Base-by-base conservation (phyloP, 1,140 invertebrate genomes). In the Daktulosphaira vitifoliae region DNA sequence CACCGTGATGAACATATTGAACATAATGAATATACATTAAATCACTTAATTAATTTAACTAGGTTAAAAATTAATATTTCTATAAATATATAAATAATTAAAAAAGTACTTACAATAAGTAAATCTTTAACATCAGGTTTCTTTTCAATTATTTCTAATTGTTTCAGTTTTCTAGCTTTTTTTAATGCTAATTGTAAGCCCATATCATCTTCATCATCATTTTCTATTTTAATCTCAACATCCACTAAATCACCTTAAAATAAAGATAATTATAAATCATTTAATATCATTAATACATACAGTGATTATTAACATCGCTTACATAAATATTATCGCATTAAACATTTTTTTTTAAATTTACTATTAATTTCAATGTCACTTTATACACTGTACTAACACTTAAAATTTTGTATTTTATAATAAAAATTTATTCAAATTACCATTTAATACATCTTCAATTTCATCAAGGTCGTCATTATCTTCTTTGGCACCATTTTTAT, bases 191-290 rank as follows among this genome's bases (percentile, higher is more conserved):
- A 73, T 71, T 89, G 83, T 46, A 93, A 74, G 71, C 90, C 87
- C 48, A 85, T 73, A 67, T 89, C 83, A 64, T 92, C 86, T 67
- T 96, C 89, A 66, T 80, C 79, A 70, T 89, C 88, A 18, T 85
- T 71, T 72, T 81, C 81, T 2, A 85, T 73, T 53, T 64, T 67
- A 11, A 53, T 53, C 15, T 16, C 38, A 65, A 6, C 4, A 53
- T 52, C 26, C 15, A 18, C 42, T 48, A 16, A 7, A 0, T 26
- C 7, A 8, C 20, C 56, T 62, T 46, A 33, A 33, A 5, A 33
- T 6, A 33, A 6, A 11, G 11, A 11, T 33, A 33, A 33, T n/a
- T n/a, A n/a, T n/a, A n/a, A n/a, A n/a, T n/a, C n/a, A n/a, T n/a
- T n/a, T n/a, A n/a, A n/a, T n/a, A n/a, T n/a, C n/a, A n/a, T n/a